phyloP scores from a whole-genome alignment of 2,113 vertebrate species.

The Glareola pratincola region DNA sequence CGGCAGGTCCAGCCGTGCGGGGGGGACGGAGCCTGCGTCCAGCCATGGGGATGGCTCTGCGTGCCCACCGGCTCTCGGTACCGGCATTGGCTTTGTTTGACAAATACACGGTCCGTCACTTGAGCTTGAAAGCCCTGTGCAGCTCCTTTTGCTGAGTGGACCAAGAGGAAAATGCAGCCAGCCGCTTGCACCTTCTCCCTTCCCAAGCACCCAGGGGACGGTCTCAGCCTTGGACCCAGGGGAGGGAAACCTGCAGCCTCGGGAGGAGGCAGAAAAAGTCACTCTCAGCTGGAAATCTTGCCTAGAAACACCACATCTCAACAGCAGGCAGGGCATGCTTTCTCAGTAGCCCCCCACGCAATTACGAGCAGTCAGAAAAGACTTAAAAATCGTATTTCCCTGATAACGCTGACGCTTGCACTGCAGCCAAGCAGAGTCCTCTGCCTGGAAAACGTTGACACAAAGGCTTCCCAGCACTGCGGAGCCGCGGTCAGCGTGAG shows the following conservation, averaged over 20 bases:
- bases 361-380: not conserved
- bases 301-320: not conserved
- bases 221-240: not conserved
- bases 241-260: not conserved
- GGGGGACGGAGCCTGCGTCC: fast-evolving
- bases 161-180: not conserved
- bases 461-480: not conserved
- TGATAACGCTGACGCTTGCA: not conserved
- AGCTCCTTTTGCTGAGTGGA: not conserved
- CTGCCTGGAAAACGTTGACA: fast-evolving
- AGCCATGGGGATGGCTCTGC: not conserved
- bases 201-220: not conserved
- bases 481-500: fast-evolving
- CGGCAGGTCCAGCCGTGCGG: fast-evolving
- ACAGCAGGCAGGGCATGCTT: not conserved
- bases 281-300: not conserved
- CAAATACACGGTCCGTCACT: not conserved
- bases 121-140: not conserved
- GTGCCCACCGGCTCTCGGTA: not conserved
- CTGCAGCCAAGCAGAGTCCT: not conserved
- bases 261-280: not conserved
- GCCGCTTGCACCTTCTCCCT: not conserved
- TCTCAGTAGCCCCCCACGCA: not conserved
- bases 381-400: not conserved
- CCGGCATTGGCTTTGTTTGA: not conserved